A percentile compares a stretch with the other conserved stretches of the same genome.
These are phyloP conservation scores for Scalopus aquaticus DNA, from an alignment of 2,113 vertebrate genomes.

Conservation along the genomic window DNA sequence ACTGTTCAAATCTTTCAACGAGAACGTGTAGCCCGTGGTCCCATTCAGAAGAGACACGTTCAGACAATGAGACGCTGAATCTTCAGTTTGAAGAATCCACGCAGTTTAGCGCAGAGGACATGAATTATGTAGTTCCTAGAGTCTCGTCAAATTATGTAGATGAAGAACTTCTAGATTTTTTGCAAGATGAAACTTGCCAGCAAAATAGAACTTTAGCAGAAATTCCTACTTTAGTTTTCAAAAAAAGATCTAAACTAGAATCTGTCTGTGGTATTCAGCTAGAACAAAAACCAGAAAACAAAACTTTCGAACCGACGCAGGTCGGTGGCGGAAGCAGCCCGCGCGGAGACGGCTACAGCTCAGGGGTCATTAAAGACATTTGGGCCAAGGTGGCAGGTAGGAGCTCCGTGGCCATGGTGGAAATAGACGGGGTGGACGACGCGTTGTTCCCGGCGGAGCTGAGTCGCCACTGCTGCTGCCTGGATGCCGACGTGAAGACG, in stretches of 20 bases:
- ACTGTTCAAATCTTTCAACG: conserved; percentile 99
- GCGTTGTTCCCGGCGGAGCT: conserved; percentile 91
- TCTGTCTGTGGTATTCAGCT: conserved; percentile 98
- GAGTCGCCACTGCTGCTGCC: conserved; percentile 91
- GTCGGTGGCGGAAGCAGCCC: conserved; percentile 90
- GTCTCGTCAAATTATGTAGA: conserved; percentile 94
- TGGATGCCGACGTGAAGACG: conserved; percentile 88
- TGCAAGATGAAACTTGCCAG: conserved; percentile 91
- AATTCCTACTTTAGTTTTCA: conserved; percentile 90
- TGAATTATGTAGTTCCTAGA: conserved; percentile 92
- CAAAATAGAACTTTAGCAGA: conserved; percentile 88
- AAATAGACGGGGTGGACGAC: conserved; percentile 88
- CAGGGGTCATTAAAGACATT: conserved; percentile 98
- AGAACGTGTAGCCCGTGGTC: conserved; percentile 99
- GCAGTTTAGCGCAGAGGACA: conserved; percentile 92
- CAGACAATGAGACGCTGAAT: conserved; percentile 95
- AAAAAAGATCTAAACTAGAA: conserved; percentile 98
- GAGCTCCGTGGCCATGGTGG: conserved; percentile 84
- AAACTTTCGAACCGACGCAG: conserved; percentile 89
- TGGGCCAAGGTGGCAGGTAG: conserved; percentile 94
- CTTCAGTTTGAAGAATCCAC: conserved; percentile 92
- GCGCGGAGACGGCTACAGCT: conserved; percentile 93
- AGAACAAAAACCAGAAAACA: conserved; percentile 91
- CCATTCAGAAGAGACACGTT: conserved; percentile 98
- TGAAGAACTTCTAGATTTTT: conserved; percentile 96